These are phyloP conservation scores for Xyrauchen texanus DNA, from an alignment of 2,113 vertebrate genomes.

Conservation along the genomic window DNA sequence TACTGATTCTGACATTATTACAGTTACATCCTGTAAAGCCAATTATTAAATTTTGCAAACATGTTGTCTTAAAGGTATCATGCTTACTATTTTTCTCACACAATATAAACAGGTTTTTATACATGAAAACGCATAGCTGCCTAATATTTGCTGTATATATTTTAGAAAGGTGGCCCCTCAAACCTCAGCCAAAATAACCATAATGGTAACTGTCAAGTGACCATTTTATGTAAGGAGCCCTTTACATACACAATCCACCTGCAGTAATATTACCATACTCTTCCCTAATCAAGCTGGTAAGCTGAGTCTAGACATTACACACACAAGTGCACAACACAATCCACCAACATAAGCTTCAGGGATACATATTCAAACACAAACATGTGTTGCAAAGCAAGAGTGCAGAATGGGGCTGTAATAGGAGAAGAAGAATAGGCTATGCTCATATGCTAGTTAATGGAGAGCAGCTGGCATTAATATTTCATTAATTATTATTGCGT, in stretches of 20 bases:
- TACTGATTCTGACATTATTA: no score
- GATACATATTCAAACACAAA: slow-evolving; percentile 4
- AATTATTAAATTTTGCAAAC: no score
- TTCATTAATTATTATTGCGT: slow-evolving; percentile 52
- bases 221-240: neutral
- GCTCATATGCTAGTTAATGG: slow-evolving; percentile 50
- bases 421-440: slow-evolving; percentile 32
- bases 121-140: no score
- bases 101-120: no score
- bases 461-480: slow-evolving; percentile 55
- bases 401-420: slow-evolving; percentile 11
- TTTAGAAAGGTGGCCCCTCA: no score
- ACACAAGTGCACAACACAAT: slow-evolving; percentile 1
- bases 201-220: neutral
- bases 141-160: no score
- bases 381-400: slow-evolving; percentile 20
- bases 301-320: slow-evolving; percentile 35
- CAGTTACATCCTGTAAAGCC: no score
- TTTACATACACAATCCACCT: neutral
- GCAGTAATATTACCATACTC: neutral
- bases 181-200: neutral
- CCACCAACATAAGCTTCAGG: slow-evolving; percentile 10
- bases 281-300: slow-evolving; percentile 28
- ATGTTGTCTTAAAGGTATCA: no score
- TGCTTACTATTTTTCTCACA: no score